Percentiles rank a stretch among this genome's conserved stretches.
Conservation (phyloP, 2,113 vertebrate species). For the Aythya baeri region DNA sequence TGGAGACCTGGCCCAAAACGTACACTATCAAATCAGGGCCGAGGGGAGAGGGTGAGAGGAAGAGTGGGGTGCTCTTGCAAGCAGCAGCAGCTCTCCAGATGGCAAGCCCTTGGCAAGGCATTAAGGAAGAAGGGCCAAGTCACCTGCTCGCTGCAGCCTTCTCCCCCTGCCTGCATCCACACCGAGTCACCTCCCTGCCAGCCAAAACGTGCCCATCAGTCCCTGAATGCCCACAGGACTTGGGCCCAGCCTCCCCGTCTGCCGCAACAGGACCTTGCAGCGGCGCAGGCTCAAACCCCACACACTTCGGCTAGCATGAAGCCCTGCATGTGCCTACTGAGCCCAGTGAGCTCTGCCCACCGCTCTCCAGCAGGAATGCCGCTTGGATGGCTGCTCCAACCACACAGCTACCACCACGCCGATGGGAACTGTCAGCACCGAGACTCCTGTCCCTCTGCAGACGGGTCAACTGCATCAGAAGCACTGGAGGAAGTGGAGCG, state of each 20-base stretch:
- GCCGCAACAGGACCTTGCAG: too few species aligned
- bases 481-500: neutral
- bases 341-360: neutral
- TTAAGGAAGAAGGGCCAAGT: neutral
- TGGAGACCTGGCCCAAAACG: neutral
- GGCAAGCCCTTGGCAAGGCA: neutral
- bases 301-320: fast-evolving
- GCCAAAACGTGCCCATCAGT: fast-evolving
- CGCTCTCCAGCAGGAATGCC: neutral
- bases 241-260: too few species aligned
- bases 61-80: neutral
- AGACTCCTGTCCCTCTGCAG: neutral
- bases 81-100: neutral
- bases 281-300: neutral
- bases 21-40: neutral
- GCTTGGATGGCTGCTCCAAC: neutral
- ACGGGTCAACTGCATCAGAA: neutral
- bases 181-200: neutral
- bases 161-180: too few species aligned
- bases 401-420: neutral
- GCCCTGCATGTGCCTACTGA: neutral
- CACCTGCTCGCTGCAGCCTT: too few species aligned
- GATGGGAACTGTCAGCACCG: neutral
- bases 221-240: neutral
- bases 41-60: neutral